Base-by-base conservation (phyloP, 2,888 invertebrate genomes). In the Drosophila colorata region DNA sequence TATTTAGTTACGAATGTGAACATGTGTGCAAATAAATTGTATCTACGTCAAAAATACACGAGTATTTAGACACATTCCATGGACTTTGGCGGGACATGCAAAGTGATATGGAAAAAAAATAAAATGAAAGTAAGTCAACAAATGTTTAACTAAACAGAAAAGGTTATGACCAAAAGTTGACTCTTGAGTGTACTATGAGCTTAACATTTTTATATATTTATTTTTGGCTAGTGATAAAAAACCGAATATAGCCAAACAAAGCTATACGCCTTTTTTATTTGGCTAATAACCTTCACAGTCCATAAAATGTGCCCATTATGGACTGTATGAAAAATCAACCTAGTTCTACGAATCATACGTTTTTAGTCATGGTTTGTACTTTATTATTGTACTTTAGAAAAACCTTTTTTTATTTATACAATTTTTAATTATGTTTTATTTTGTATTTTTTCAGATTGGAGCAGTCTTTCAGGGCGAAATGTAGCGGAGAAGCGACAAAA, bases 1-100 rank as follows among this genome's bases (percentile, higher is more conserved):
- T 73, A 73, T 70, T 56, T 68, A 58, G 64, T 59, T 68, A 58
- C 52, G 56, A 88, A 87, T 88, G 78, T 73, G 84, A 87, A 77
- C 88, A 88, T 90, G 85, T 88, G 88, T 82, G 89, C 85, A 88
- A 90, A 90, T 88, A 90, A 79, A 58, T 89, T 78, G 49, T 79
- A 76, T 57, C 69, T 73, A 60, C 63, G 64, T 59, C 44, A 57
- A 63, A 28, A 69, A 69, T 53, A 68, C 66, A 65, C 63, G 64
- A 68, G 60, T 66, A 67, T 57, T 69, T 69, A 43, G 51, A 53
- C 40, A 49, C 41, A 76, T 76, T 65, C 44, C 59, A 51, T 61
- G 61, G 41, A 28, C 35, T 47, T 25, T 18, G 16, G n/a, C 18
- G 35, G 20, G 44, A 40, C 46, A 65, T 47, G 53, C 51, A 46